A percentile compares a stretch with the other conserved stretches of the same genome.
phyloP scores from a whole-genome alignment of 2,888 invertebrate genomes.

The Ochropleura leucogaster region DNA sequence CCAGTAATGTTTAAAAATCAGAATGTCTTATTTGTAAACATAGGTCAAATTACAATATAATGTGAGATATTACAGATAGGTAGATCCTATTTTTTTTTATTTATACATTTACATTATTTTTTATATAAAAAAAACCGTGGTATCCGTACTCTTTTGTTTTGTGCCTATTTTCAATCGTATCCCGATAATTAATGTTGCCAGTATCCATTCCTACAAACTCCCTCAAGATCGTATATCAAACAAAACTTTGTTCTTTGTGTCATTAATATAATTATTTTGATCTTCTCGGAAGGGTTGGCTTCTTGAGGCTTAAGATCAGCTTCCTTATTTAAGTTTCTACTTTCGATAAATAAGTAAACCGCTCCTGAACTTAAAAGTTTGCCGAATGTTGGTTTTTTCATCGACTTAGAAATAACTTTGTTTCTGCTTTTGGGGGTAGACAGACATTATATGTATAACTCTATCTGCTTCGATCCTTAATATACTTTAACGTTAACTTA shows the following conservation, averaged over 20 bases:
- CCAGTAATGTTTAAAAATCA: too few relatives aligned
- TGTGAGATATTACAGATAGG: too few relatives aligned
- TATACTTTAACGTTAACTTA: background rate
- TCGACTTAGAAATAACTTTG: background rate
- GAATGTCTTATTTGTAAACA: too few relatives aligned
- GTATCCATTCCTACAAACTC: constrained; percentile 10
- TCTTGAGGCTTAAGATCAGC: constrained; percentile 3
- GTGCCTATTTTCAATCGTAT: background rate
- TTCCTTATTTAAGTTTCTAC: background rate
- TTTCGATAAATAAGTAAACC: background rate
- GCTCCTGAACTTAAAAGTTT: background rate
- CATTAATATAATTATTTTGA: constrained; percentile 41
- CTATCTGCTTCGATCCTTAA: background rate
- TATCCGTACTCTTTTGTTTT: background rate
- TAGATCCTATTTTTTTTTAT: too few relatives aligned
- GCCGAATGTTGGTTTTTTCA: background rate
- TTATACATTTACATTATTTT: too few relatives aligned
- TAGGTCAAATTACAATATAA: too few relatives aligned
- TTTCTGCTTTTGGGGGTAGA: background rate
- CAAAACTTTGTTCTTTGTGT: constrained; percentile 40
- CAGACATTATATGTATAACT: too few relatives aligned
- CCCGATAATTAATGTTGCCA: background rate
- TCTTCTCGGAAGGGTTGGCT: constrained; percentile 7
- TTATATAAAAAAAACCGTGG: too few relatives aligned
- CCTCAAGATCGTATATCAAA: constrained; percentile 30